phyloP scores from a whole-genome alignment of 2,888 invertebrate genomes.

The Gymnosoma rotundatum region DNA sequence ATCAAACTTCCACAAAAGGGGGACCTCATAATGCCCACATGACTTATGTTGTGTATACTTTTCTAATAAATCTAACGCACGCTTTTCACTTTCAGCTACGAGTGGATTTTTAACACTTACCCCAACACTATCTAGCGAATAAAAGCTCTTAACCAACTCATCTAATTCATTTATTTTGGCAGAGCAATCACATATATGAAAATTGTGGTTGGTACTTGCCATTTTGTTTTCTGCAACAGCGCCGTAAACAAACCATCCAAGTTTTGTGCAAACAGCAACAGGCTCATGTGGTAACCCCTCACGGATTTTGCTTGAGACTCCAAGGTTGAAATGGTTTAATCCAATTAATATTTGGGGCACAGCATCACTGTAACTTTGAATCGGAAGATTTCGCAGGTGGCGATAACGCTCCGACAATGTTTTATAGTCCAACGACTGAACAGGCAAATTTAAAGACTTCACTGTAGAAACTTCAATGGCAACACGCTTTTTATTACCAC shows the following conservation, averaged over 20 bases:
- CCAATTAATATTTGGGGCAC: neutral
- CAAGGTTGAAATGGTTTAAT: neutral
- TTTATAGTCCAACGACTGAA: no score
- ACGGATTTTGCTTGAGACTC: neutral
- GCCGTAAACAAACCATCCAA: conserved; percentile 57
- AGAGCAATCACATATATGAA: conserved; percentile 47
- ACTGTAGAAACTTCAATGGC: neutral
- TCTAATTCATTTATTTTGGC: conserved; percentile 12
- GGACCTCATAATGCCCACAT: neutral
- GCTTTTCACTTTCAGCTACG: neutral
- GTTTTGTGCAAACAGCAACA: conserved; percentile 43
- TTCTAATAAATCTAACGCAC: neutral
- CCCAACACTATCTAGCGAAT: no score
- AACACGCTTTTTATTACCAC: conserved; percentile 1
- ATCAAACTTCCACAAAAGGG: neutral
- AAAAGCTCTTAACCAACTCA: no score
- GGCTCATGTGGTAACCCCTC: conserved; percentile 44
- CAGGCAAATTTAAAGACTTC: conserved; percentile 10
- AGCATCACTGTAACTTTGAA: neutral
- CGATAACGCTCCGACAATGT: conserved; percentile 1
- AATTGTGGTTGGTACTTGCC: conserved; percentile 32
- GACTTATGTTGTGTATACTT: neutral
- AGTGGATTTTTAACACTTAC: no score
- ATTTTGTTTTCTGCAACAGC: conserved; percentile 12
- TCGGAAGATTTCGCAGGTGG: neutral